Evolutionary conservation across 2,888 invertebrate species (phyloP).

Genomic region (Lithophane socia): DNA sequence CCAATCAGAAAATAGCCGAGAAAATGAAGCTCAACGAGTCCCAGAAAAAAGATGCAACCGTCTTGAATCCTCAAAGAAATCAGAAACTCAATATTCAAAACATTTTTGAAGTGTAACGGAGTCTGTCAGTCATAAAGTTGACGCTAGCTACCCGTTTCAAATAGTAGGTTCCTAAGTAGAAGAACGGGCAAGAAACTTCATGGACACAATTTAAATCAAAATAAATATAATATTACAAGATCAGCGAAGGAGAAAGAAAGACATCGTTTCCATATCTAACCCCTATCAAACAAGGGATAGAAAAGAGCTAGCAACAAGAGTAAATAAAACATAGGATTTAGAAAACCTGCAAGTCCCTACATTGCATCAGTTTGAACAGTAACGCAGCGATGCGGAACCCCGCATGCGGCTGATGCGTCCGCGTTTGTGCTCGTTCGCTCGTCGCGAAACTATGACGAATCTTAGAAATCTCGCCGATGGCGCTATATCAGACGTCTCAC

Average conservation of each 20-base stretch:
- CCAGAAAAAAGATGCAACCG: too few species aligned
- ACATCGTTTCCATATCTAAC: neutral
- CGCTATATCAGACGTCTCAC: slow-evolving; percentile 40
- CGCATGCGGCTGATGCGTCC: slow-evolving; percentile 6
- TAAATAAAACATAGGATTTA: neutral
- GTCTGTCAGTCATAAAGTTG: too few species aligned
- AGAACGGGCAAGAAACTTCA: too few species aligned
- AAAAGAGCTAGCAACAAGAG: neutral
- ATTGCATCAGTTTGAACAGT: slow-evolving; percentile 38
- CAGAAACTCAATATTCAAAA: too few species aligned
- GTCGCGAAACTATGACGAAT: slow-evolving; percentile 61
- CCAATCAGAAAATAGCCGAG: too few species aligned
- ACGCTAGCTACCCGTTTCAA: too few species aligned
- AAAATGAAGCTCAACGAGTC: too few species aligned
- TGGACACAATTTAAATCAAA: too few species aligned
- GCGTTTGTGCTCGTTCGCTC: slow-evolving; percentile 13
- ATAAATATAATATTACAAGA: too few species aligned
- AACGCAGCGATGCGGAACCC: slow-evolving; percentile 48
- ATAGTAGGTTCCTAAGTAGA: too few species aligned
- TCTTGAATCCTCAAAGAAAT: too few species aligned
- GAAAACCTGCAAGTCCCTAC: slow-evolving; percentile 19
- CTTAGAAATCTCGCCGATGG: slow-evolving; percentile 56
- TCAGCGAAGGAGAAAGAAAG: neutral
- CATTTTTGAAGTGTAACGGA: too few species aligned
- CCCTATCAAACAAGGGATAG: neutral